These are phyloP conservation scores for Epinephelus moara DNA, from an alignment of 2,113 vertebrate species.

Conservation along the genomic window DNA sequence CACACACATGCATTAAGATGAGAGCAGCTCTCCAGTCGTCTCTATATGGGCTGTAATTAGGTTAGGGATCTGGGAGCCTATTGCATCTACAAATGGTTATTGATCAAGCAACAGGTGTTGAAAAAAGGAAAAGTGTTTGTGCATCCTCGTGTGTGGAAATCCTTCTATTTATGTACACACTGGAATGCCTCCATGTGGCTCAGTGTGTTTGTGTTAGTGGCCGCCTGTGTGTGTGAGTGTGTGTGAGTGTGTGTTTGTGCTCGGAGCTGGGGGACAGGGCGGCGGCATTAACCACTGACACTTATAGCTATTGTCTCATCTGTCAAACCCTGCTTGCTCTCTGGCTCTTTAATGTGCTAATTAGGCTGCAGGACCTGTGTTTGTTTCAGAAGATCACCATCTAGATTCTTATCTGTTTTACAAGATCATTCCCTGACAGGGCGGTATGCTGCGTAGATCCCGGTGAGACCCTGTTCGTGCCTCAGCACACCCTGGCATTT, in stretches of 20 bases:
- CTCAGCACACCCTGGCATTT: background rate
- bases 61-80: slow-evolving; percentile 38
- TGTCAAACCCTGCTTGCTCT: slow-evolving; percentile 17
- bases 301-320: slow-evolving; percentile 45
- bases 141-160: background rate
- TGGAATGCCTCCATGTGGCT: no score
- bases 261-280: background rate
- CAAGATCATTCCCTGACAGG: slow-evolving; percentile 28
- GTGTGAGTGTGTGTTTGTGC: background rate
- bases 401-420: slow-evolving; percentile 41
- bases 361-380: slow-evolving; percentile 16
- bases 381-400: slow-evolving; percentile 31
- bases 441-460: background rate
- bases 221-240: background rate
- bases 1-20: background rate
- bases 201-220: background rate
- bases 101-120: slow-evolving; percentile 57
- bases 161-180: background rate
- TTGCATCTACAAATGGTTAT: slow-evolving; percentile 52
- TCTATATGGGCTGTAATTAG: slow-evolving; percentile 23
- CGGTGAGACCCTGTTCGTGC: background rate
- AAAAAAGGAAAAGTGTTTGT: background rate
- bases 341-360: slow-evolving; percentile 58
- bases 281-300: slow-evolving; percentile 17
- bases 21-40: background rate